phyloP scores from a whole-genome alignment of 2,113 vertebrate genomes.

The Sorex araneus region DNA sequence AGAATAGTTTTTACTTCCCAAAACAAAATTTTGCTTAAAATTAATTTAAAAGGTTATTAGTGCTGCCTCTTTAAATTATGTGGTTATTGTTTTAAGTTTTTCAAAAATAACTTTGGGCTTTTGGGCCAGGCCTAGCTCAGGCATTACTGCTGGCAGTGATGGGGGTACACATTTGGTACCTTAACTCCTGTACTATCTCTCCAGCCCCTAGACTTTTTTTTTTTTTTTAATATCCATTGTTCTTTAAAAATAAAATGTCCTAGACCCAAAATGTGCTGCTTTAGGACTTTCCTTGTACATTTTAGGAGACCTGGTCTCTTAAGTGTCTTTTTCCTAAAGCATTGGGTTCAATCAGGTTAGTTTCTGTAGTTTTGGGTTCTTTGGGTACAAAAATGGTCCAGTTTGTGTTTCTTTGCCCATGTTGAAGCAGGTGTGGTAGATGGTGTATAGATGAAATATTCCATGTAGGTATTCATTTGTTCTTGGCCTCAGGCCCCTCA shows the following conservation, averaged over 20 bases:
- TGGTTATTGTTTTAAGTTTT: too few relatives aligned
- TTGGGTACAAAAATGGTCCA: not conserved
- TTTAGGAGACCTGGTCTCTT: not conserved
- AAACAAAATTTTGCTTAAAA: too few relatives aligned
- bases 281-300: not conserved
- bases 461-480: not conserved
- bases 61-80: too few relatives aligned
- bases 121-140: too few relatives aligned
- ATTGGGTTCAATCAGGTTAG: constrained; percentile 27
- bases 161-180: too few relatives aligned
- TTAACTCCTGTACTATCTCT: too few relatives aligned
- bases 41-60: too few relatives aligned
- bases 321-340: constrained; percentile 21
- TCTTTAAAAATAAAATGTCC: constrained; percentile 30
- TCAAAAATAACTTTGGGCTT: too few relatives aligned
- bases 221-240: not conserved
- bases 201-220: too few relatives aligned
- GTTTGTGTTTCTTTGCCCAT: not conserved
- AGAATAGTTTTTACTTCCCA: constrained; percentile 47
- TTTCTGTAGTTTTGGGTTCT: constrained; percentile 15
- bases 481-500: not conserved
- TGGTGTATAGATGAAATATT: not conserved
- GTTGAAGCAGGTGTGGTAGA: not conserved
- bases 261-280: not conserved
- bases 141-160: too few relatives aligned